Base-by-base conservation (phyloP, 2,797 vertebrate genomes). In the Stomatorhinus walkeri region DNA sequence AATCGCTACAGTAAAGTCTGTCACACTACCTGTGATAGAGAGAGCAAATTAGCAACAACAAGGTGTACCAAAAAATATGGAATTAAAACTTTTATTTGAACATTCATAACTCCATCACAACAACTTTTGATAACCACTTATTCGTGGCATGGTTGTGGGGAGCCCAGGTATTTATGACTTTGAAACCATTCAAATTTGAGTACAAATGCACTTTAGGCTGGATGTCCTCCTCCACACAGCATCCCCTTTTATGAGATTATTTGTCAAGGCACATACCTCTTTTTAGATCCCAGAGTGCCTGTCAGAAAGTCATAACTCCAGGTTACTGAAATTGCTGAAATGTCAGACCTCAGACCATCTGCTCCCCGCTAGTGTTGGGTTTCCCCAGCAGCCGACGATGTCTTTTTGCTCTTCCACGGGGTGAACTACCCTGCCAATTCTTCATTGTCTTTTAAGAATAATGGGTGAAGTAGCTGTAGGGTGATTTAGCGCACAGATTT, bases 401-500 rank as follows among this genome's bases (percentile, higher is more conserved):
- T 86, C 56, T 72, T 43, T 56, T 86, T 56, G 83, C 49, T 88
- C 79, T 90, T 46, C 85, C 46, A 19, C 14, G 36, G 22, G 40
- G 68, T 68, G 48, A 16, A 51, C 46, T 51, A 46, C 85, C 88
- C 91, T 92, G 89, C 90, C 91, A 91, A 92, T 92, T 88, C 87
- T 76, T 79, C 87, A 59, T 83, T 46, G 88, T 90, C 81, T 89
- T 91, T 89, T 90, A 93, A 94, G 91, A 43, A 28, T 91, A 84
- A 92, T 87, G 91, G 90, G 88, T 81, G 87, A 90, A 89, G 89
- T 91, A 88, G 89, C 89, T 90, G 90, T 61, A 81, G 83, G 90
- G 88, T 92, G 91, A 92, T 92, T 93, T 92, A 92, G 61, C 51
- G 49, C 87, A 88, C 87, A 87, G 90, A 89, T 92, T 91, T 89